Conservation (phyloP, 2,113 vertebrate species). For the Phaethornis superciliosus region DNA sequence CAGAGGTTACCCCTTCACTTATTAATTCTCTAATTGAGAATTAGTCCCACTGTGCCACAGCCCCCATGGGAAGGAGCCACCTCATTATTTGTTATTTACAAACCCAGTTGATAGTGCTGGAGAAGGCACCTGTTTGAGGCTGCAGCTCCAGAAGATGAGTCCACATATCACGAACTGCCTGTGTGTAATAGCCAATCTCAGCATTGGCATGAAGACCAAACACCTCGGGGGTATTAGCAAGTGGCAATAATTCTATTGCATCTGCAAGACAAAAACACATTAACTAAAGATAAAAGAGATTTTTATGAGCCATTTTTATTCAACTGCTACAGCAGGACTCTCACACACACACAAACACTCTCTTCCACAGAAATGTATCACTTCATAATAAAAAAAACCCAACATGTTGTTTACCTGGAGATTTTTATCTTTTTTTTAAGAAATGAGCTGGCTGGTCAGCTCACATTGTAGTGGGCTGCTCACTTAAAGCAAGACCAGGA, state of each 20-base stretch:
- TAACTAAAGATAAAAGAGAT: background rate
- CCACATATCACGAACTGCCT: constrained; percentile 89
- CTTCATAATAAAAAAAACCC: background rate
- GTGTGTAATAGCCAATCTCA: constrained; percentile 92
- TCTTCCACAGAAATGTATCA: background rate
- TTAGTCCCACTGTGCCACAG: fast-evolving
- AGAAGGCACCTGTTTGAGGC: constrained; percentile 86
- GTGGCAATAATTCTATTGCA: constrained; percentile 87
- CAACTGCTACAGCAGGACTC: background rate
- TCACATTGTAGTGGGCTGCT: background rate
- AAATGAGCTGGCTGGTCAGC: background rate
- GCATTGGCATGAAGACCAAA: constrained; percentile 92
- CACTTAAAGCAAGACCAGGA: background rate
- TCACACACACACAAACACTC: too few relatives aligned
- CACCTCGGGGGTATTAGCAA: constrained; percentile 89
- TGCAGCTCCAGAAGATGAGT: constrained; percentile 89
- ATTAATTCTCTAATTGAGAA: background rate
- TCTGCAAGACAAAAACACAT: constrained; percentile 68
- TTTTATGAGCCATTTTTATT: background rate
- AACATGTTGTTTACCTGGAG: background rate
- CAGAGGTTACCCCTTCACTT: background rate
- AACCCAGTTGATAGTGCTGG: fast-evolving
- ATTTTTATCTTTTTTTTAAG: background rate
- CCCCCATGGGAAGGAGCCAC: background rate
- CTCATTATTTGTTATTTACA: fast-evolving